Evolutionary conservation across 2,113 vertebrate genomes (phyloP).

Genomic region (cattle (Bos taurus)): DNA sequence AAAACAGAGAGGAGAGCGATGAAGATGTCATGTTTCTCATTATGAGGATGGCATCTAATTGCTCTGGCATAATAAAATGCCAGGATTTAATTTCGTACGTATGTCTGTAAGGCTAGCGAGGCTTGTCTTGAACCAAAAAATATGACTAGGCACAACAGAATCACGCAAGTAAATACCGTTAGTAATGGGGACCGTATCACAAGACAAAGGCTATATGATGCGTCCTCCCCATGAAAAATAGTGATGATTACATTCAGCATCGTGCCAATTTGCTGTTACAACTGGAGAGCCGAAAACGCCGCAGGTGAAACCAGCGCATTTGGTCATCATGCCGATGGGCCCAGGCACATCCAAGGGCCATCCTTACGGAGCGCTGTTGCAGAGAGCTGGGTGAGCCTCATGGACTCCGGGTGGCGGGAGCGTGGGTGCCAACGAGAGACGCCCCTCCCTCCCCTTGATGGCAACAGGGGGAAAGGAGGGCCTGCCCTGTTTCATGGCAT

Average conservation of each 20-base stretch:
- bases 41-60: conserved; percentile 67
- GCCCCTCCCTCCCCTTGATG: background rate
- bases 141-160: conserved; percentile 32
- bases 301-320: background rate
- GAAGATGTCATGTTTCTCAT: conserved; percentile 62
- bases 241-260: conserved; percentile 20
- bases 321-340: background rate
- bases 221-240: conserved; percentile 45
- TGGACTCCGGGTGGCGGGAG: background rate
- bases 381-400: background rate
- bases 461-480: background rate
- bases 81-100: conserved; percentile 59
- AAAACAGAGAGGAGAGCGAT: conserved; percentile 57
- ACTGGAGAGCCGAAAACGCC: conserved; percentile 19
- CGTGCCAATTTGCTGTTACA: conserved; percentile 32
- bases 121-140: conserved; percentile 52
- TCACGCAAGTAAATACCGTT: conserved; percentile 56
- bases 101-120: conserved; percentile 46
- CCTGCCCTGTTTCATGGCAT: conserved; percentile 55
- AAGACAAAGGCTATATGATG: conserved; percentile 31
- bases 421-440: background rate
- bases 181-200: conserved; percentile 48
- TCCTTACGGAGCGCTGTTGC: background rate
- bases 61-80: conserved; percentile 62
- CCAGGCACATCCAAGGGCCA: background rate